A percentile compares a stretch with the other conserved stretches of the same genome.
These are phyloP conservation scores for Pollachius pollachius DNA, from an alignment of 2,113 vertebrate genomes.

Conservation along the genomic window DNA sequence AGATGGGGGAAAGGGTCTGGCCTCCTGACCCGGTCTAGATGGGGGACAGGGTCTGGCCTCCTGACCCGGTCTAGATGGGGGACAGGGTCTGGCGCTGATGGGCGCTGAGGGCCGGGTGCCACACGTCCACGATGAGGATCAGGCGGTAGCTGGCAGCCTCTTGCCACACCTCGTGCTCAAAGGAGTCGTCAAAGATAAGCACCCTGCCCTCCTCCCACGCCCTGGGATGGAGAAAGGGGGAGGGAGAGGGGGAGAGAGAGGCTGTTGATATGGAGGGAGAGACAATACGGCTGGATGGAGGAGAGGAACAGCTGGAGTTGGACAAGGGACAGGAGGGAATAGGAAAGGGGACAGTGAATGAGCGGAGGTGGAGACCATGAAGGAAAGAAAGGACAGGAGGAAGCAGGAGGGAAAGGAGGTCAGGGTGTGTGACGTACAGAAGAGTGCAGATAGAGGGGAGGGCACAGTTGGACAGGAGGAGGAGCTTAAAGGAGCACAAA, in stretches of 20 bases:
- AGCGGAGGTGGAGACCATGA: too few species aligned
- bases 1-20: background rate
- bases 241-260: background rate
- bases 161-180: constrained; percentile 71
- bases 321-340: too few species aligned
- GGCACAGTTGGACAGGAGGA: too few species aligned
- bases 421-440: too few species aligned
- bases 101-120: constrained; percentile 62
- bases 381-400: too few species aligned
- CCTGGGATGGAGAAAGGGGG: constrained; percentile 14
- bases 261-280: too few species aligned
- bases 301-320: too few species aligned
- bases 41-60: constrained; percentile 49
- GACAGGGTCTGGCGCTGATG: constrained; percentile 58
- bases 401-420: too few species aligned
- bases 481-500: background rate
- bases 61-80: constrained; percentile 45
- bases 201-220: constrained; percentile 64
- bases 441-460: too few species aligned
- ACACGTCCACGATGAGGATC: constrained; percentile 69
- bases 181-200: constrained; percentile 69
- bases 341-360: too few species aligned
- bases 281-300: too few species aligned
- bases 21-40: constrained; percentile 38
- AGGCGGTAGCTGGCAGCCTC: constrained; percentile 53